These are phyloP conservation scores for Actinia equina DNA, from an alignment of 64 coral and sea anemone species.

Conservation along the genomic window DNA sequence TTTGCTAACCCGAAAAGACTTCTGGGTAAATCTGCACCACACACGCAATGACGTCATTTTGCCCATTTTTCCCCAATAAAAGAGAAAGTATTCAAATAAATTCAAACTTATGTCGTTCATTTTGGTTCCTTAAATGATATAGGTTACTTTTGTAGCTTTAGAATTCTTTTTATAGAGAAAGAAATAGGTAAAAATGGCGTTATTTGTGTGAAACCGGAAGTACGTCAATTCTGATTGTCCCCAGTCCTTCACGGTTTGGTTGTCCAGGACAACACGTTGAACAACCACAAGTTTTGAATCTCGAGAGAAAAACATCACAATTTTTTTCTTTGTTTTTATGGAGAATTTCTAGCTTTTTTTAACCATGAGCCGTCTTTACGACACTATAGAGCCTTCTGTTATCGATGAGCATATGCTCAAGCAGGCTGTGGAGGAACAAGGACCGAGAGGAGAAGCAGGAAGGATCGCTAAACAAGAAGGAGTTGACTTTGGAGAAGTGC, in stretches of 20 bases:
- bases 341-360: slow-evolving; percentile 19
- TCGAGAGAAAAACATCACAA: slow-evolving; percentile 38
- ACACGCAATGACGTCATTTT: background rate
- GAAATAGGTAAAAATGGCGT: no score
- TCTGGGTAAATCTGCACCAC: background rate
- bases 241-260: slow-evolving; percentile 22
- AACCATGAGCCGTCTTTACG: slow-evolving; percentile 98
- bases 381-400: slow-evolving; percentile 99
- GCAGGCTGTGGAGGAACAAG: slow-evolving; percentile 94
- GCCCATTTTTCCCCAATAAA: background rate
- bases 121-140: background rate
- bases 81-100: background rate
- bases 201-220: background rate
- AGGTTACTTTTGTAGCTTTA: no score
- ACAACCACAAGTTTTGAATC: background rate
- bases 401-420: slow-evolving; percentile 99
- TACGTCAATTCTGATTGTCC: background rate
- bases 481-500: slow-evolving; percentile 81
- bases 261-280: slow-evolving; percentile 80
- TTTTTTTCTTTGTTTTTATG: slow-evolving; percentile 45
- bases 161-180: no score
- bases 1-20: background rate
- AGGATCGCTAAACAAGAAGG: slow-evolving; percentile 96
- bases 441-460: slow-evolving; percentile 95
- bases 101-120: background rate